Conservation (phyloP, 2,797 vertebrate genomes). For the Falco biarmicus region DNA sequence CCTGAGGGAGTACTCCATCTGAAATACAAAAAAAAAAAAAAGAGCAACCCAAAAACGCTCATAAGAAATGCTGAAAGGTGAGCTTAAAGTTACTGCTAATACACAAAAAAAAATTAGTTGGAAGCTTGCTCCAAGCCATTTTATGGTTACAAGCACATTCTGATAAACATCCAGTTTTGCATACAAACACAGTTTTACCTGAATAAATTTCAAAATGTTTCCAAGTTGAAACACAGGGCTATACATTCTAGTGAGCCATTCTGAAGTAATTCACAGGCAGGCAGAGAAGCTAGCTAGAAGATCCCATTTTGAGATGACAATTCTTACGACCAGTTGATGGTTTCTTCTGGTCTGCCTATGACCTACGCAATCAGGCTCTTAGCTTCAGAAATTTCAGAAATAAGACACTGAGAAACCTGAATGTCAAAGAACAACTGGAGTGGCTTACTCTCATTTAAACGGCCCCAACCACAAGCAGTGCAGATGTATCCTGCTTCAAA, state of each 20-base stretch:
- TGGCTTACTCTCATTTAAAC: slow-evolving; percentile 82
- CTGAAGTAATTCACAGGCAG: neutral
- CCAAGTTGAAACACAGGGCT: neutral
- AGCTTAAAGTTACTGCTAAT: neutral
- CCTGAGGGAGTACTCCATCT: slow-evolving; percentile 81
- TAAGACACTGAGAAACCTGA: neutral
- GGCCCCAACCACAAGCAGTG: slow-evolving; percentile 86
- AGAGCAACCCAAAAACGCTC: neutral
- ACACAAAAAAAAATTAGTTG: neutral
- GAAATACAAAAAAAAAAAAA: neutral
- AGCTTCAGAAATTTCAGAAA: neutral
- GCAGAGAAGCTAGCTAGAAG: neutral
- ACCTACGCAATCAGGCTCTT: neutral
- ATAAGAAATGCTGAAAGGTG: neutral
- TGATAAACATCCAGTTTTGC: neutral
- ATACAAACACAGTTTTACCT: neutral
- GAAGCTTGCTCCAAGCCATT: neutral
- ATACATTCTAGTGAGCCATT: neutral
- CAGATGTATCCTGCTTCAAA: slow-evolving; percentile 80
- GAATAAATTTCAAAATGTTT: neutral
- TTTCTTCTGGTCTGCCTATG: neutral
- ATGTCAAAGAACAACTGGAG: neutral
- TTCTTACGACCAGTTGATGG: neutral
- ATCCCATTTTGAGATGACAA: neutral
- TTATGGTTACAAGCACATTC: neutral